Base-by-base conservation (phyloP, 2,113 vertebrate species). In the Balaeniceps rex region DNA sequence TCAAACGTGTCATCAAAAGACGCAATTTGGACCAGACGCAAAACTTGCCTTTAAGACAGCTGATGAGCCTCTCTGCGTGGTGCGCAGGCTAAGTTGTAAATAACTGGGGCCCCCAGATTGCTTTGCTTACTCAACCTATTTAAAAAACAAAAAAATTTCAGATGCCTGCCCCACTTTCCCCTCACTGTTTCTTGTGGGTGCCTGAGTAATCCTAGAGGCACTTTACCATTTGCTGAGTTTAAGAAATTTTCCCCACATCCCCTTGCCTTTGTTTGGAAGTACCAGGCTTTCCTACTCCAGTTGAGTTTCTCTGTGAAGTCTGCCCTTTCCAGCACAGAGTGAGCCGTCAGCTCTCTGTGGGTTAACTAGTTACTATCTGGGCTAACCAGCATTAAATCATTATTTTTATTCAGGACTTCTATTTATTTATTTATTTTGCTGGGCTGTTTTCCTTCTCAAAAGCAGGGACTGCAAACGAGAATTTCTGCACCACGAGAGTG, bases 181-280 rank as follows among this genome's bases (percentile, higher is more conserved):
- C 91, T 85, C 46, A 58, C 86, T 82, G 92, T 96, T 96, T 97
- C 89, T 97, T 92, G 96, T 85, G 90, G 92, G 94, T 95, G 90
- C 57, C 87, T 93, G 94, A 95, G 94, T 93, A 94, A 96, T 11
- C 47, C 66, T 26, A 64, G 81, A 97, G 87, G 93, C 76, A 97
- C 95, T 87, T 60, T 18, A 89, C 88, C 94, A 95, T 97, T 90
- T 96, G 96, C 96, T 95, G 96, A 97, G 91, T 95, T 94, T 64
- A 93, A 95, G 90, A 88, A 90, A 92, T 83, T 88, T 64, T 78
- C 81, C 77, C 63, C 61, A 34, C 1, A 7, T 49, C 9, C 33
- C 68, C 65, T 36, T 8, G 61, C 46, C 85, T 97, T 75, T 93
- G 77, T 91, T 38, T 78, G 80, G 55, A 71, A 85, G 74, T 6